Evolutionary conservation across 2,888 invertebrate species (phyloP).

Genomic region (Plagiodera versicolora): DNA sequence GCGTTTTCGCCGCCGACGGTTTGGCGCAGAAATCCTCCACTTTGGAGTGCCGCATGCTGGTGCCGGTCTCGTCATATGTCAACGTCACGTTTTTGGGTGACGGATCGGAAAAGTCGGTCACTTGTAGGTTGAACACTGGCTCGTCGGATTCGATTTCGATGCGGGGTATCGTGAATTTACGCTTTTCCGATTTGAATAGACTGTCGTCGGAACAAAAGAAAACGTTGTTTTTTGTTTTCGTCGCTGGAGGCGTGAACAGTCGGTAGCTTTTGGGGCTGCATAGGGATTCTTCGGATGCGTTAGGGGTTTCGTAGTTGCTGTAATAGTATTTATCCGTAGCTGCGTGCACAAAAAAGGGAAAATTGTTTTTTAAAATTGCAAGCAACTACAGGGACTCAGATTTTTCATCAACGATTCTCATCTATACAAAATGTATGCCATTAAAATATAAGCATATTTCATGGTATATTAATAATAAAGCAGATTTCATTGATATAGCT

Average conservation of each 20-base stretch:
- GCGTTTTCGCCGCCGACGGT: conserved; percentile 35
- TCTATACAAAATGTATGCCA: too few species aligned
- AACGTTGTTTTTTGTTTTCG: conserved; percentile 49
- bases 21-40: conserved; percentile 37
- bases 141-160: conserved; percentile 50
- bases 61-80: conserved; percentile 48
- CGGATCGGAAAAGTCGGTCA: conserved; percentile 54
- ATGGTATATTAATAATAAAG: too few species aligned
- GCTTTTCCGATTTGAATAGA: conserved; percentile 50
- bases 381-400: neutral
- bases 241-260: conserved; percentile 50
- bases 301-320: conserved; percentile 31
- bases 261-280: conserved; percentile 42
- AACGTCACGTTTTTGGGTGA: conserved; percentile 54
- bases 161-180: conserved; percentile 50
- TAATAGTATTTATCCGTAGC: conserved; percentile 50
- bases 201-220: conserved; percentile 55
- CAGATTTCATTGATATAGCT: neutral
- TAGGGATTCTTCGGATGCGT: conserved; percentile 50
- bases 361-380: conserved; percentile 15
- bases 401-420: too few species aligned
- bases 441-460: too few species aligned
- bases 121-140: conserved; percentile 51
- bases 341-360: conserved; percentile 48
- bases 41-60: conserved; percentile 43